Conservation (phyloP, 92 coral and sea anemone genomes). For the Desmophyllum pertusum region DNA sequence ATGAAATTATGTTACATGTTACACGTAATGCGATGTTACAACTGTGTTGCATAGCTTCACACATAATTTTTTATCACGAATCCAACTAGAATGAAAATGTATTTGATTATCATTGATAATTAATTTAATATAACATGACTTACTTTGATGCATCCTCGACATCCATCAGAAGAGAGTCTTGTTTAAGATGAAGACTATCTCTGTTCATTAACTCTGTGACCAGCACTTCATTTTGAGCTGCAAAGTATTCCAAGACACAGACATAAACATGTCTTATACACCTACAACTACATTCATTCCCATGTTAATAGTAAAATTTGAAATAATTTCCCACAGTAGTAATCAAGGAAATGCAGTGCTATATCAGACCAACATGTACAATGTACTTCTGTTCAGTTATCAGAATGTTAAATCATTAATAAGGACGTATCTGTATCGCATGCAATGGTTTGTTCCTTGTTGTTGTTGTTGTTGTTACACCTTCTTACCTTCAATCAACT, state of each 20-base stretch:
- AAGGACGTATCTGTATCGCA: no score
- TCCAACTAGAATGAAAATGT: neutral
- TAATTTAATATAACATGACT: slow-evolving; percentile 35
- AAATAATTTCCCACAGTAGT: no score
- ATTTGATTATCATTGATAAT: neutral
- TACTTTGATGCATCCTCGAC: slow-evolving; percentile 99
- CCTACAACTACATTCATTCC: no score
- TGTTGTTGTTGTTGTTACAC: neutral
- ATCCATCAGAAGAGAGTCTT: slow-evolving; percentile 95
- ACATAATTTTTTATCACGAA: neutral
- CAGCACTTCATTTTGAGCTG: slow-evolving; percentile 94
- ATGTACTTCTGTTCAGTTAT: no score
- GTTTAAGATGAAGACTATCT: slow-evolving; percentile 87
- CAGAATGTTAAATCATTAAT: no score
- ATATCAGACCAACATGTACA: no score
- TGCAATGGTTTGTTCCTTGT: neutral
- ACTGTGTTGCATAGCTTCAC: neutral
- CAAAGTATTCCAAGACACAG: neutral
- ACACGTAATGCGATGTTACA: no score
- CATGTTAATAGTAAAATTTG: no score
- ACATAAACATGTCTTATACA: neutral
- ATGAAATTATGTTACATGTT: no score
- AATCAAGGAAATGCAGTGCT: no score
- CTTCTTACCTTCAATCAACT: slow-evolving; percentile 83
- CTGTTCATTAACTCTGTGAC: slow-evolving; percentile 86